Base-by-base conservation (phyloP, 2,888 invertebrate genomes). In the Pterostichus madidus region DNA sequence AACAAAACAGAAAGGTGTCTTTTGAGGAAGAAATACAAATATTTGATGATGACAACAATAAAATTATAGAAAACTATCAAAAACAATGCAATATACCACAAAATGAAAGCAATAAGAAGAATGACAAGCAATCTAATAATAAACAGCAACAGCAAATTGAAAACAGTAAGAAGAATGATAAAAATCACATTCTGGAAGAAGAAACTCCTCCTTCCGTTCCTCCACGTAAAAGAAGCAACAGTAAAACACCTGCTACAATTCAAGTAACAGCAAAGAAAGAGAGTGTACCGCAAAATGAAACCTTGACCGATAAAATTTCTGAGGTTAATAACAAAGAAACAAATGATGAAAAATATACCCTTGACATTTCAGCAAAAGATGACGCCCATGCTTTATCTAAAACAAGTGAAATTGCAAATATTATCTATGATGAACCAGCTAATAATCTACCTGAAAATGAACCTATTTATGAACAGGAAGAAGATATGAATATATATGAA, bases 161-260 rank as follows among this genome's bases (percentile, higher is more conserved):
- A 35, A 39, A 53, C 2, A 77, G 35, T 4, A 77, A 59, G 13
- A 59, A 17, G 15, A 78, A 46, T 39, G 35, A 17, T 78, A 35
- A 35, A 31, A 24, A 11, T 52, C 11, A 52, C 7, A 15, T 52
- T 31, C 31, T 35, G 10, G 53, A 39, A 44, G 32, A 44, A 24
- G 71, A 71, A 10, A 83, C 79, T 31, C 89, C 89, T 53, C 90
- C 90, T 15, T 86, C 86, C 73, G 90, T 88, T 6, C 90, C 90
- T 44, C 90, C 90, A 31, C 86, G 90, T 83, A 90, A 90, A 85
- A 85, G 89, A 84, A 90, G 89, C 84, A 89, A 86, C 78, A 89
- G 88, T 76, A 89, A 89, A 83, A 87, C 86, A 85, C 88, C 88
- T 49, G n/a, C 46, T 44, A 49, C 81, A 8, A 13, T 17, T 6